These are phyloP conservation scores for Pardalotus punctatus DNA, from an alignment of 2,113 vertebrate species.

Conservation along the genomic window DNA sequence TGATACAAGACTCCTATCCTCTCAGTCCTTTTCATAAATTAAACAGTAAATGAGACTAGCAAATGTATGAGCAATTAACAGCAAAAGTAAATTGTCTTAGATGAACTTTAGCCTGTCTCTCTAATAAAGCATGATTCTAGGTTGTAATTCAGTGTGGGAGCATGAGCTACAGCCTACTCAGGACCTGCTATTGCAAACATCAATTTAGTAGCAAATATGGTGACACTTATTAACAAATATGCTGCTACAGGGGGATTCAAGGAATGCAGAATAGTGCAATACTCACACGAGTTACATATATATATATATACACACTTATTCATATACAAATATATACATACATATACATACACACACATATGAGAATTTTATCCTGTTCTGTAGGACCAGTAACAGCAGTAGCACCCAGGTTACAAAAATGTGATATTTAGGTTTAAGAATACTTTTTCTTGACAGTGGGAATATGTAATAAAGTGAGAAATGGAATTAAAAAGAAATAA, in stretches of 20 bases:
- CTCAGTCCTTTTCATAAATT: slow-evolving; percentile 29
- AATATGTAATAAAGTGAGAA: neutral
- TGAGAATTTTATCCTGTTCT: neutral
- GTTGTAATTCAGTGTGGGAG: slow-evolving; percentile 10
- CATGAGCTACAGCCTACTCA: neutral
- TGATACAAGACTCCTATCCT: neutral
- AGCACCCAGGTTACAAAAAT: neutral
- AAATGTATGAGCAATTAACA: neutral
- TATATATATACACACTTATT: neutral
- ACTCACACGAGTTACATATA: neutral
- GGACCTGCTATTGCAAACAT: neutral
- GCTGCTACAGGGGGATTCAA: neutral
- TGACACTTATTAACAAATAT: neutral
- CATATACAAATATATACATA: neutral
- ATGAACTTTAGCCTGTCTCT: neutral
- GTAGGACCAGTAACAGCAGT: neutral
- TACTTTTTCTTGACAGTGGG: neutral
- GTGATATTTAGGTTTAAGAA: neutral
- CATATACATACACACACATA: neutral
- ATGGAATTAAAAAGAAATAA: neutral
- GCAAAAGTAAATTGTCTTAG: slow-evolving; percentile 11
- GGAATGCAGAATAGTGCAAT: neutral
- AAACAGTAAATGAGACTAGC: slow-evolving; percentile 28
- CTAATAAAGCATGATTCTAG: neutral
- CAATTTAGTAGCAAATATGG: neutral